These are phyloP conservation scores for Coendou prehensilis DNA, from an alignment of 2,797 vertebrate species.

Conservation along the genomic window DNA sequence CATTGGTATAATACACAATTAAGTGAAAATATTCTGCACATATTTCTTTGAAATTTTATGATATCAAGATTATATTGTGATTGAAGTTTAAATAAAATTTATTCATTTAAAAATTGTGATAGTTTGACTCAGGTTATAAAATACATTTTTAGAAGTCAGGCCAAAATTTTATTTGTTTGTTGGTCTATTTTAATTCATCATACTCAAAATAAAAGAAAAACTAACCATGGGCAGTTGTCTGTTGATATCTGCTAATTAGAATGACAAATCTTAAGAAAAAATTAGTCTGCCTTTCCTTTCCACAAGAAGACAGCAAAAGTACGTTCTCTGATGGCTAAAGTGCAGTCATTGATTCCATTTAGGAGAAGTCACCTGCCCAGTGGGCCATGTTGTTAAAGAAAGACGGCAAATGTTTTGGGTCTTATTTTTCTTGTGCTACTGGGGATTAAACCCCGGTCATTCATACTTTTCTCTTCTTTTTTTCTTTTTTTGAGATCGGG, in stretches of 20 bases:
- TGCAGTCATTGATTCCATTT: background rate
- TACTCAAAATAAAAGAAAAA: background rate
- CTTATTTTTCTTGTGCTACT: background rate
- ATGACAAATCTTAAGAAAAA: constrained; percentile 56
- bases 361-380: background rate
- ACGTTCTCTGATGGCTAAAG: background rate
- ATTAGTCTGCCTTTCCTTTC: background rate
- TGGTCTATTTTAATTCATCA: constrained; percentile 1
- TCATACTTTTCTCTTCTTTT: background rate
- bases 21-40: background rate
- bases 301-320: background rate
- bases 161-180: constrained; percentile 21
- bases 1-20: background rate
- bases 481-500: background rate
- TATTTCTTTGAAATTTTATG: background rate
- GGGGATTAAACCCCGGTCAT: background rate
- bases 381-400: background rate
- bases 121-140: background rate
- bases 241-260: background rate
- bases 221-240: background rate
- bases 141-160: background rate
- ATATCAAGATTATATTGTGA: background rate
- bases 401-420: background rate
- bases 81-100: background rate
- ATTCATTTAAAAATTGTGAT: background rate